phyloP scores from a whole-genome alignment of 2,888 invertebrate genomes.

The Papilio protenor region DNA sequence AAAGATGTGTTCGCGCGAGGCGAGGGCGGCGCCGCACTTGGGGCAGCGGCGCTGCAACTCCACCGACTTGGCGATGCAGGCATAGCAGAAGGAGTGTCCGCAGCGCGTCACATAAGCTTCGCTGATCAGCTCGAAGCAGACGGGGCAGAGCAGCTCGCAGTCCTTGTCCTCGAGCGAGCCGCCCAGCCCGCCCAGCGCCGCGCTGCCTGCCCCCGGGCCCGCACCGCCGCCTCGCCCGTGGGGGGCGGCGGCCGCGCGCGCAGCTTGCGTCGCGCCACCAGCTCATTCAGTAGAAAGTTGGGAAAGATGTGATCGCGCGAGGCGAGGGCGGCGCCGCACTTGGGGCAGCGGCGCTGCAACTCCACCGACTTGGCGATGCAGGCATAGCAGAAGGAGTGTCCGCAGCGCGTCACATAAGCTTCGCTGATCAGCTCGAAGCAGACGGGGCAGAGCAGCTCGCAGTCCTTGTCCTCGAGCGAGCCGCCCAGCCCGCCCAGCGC shows the following conservation, averaged over 20 bases:
- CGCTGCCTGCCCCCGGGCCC: too few relatives aligned
- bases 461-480: conserved; percentile 85
- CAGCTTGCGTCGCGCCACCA: conserved; percentile 88
- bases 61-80: conserved; percentile 95
- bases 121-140: conserved; percentile 94
- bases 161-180: conserved; percentile 86
- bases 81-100: conserved; percentile 96
- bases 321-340: conserved; percentile 90
- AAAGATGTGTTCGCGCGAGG: conserved; percentile 89
- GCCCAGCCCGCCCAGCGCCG: conserved; percentile 85
- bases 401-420: conserved; percentile 95
- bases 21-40: conserved; percentile 90
- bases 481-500: conserved; percentile 86
- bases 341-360: conserved; percentile 91
- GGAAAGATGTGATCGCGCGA: conserved; percentile 91
- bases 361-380: conserved; percentile 97
- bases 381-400: conserved; percentile 95
- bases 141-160: conserved; percentile 87
- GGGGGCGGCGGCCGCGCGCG: conserved; percentile 56
- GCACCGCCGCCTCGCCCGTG: conserved; percentile 64
- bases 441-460: conserved; percentile 88
- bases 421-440: conserved; percentile 95
- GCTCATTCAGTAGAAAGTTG: conserved; percentile 93
- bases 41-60: conserved; percentile 92
- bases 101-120: conserved; percentile 96